Evolutionary conservation across 1,140 invertebrate species (phyloP).

Genomic region (Heliconius hermathena): DNA sequence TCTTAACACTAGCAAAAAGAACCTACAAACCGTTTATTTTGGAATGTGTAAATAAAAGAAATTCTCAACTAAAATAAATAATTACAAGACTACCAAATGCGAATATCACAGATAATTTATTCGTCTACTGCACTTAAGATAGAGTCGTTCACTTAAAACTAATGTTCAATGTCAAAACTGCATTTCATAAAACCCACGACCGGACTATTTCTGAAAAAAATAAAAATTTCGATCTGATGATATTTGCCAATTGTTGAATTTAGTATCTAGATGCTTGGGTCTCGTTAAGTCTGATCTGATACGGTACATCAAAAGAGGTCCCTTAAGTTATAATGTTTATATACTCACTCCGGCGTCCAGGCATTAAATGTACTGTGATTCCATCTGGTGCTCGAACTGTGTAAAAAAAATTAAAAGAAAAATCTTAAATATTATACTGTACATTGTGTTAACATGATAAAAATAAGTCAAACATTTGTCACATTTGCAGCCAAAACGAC

Average conservation of each 20-base stretch:
- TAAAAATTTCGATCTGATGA: conserved; percentile 51
- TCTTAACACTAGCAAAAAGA: conserved; percentile 28
- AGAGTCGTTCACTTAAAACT: conserved; percentile 51
- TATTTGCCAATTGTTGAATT: conserved; percentile 45
- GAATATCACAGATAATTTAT: conserved; percentile 78
- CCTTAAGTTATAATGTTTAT: conserved; percentile 54
- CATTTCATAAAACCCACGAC: conserved; percentile 80
- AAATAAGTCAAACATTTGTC: conserved; percentile 44
- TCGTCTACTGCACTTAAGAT: conserved; percentile 77
- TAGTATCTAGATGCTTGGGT: neutral
- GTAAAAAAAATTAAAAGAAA: conserved; percentile 48
- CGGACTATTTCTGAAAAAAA: conserved; percentile 78
- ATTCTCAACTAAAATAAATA: conserved; percentile 49
- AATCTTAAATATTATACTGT: conserved; percentile 22
- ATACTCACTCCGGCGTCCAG: conserved; percentile 79
- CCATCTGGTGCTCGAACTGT: conserved; percentile 78
- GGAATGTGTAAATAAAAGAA: conserved; percentile 71
- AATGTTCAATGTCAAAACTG: conserved; percentile 45
- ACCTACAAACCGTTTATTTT: conserved; percentile 48
- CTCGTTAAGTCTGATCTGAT: neutral
- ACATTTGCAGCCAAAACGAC: conserved; percentile 29
- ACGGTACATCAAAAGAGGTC: neutral
- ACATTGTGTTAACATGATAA: conserved; percentile 23
- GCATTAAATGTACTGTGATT: conserved; percentile 78
- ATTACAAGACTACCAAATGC: conserved; percentile 72